Conservation (phyloP, 1,140 invertebrate genomes). For the Bombus difficillimus region DNA sequence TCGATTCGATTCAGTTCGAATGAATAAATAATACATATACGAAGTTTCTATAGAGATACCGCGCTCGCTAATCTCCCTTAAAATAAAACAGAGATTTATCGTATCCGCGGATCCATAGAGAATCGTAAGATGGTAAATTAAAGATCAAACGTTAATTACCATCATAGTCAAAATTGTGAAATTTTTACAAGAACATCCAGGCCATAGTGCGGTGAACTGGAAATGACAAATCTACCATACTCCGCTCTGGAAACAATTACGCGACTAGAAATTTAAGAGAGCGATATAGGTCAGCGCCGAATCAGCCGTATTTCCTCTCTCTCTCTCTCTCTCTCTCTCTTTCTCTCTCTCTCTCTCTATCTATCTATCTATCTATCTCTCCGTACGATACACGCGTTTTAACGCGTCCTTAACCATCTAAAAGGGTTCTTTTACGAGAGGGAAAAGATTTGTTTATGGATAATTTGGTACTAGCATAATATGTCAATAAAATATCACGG, state of each 20-base stretch:
- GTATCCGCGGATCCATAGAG: background rate
- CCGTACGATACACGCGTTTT: background rate
- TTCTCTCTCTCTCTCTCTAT: too few relatives aligned
- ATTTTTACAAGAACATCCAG: slow-evolving; percentile 15
- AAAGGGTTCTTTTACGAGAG: background rate
- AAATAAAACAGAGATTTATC: background rate
- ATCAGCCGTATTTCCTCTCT: slow-evolving; percentile 40
- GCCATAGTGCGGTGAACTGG: slow-evolving; percentile 42
- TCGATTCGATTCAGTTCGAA: too few relatives aligned
- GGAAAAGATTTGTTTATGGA: background rate
- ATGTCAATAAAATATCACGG: background rate
- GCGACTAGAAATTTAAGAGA: slow-evolving; percentile 45
- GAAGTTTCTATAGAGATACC: background rate
- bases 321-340: background rate
- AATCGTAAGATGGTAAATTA: background rate
- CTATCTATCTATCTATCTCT: background rate
- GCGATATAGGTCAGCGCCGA: slow-evolving; percentile 44
- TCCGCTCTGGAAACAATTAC: slow-evolving; percentile 38
- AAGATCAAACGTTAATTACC: background rate
- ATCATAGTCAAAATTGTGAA: background rate
- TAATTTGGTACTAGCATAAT: background rate
- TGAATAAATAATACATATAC: too few relatives aligned
- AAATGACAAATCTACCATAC: slow-evolving; percentile 34
- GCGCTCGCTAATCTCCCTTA: too few relatives aligned
- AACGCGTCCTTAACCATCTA: slow-evolving; percentile 38